phyloP scores from a whole-genome alignment of 2,888 invertebrate genomes.

The Xylota segnis region DNA sequence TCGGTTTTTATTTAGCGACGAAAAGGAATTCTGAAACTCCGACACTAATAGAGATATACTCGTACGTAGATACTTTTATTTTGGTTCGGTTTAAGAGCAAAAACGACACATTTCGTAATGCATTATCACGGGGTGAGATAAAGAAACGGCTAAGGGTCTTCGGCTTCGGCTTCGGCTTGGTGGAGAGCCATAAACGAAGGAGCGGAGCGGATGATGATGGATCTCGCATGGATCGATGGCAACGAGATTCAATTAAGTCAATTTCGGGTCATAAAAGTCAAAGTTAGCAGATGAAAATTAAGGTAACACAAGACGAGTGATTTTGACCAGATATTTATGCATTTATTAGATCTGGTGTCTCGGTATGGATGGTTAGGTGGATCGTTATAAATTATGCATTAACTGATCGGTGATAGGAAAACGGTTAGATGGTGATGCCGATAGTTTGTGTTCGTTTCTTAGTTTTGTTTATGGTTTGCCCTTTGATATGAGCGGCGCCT shows the following conservation, averaged over 20 bases:
- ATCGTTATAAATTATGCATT: conserved; percentile 43
- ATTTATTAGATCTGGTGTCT: conserved; percentile 62
- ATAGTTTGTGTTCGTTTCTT: conserved; percentile 3
- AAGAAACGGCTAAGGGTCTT: not conserved
- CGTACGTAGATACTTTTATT: conserved; percentile 20
- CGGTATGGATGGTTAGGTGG: conserved; percentile 2
- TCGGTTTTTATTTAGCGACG: conserved; percentile 39
- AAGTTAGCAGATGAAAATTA: conserved; percentile 68
- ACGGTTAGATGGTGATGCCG: conserved; percentile 23
- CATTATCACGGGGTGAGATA: conserved; percentile 54
- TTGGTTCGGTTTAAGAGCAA: conserved; percentile 14
- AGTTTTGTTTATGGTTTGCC: conserved; percentile 19
- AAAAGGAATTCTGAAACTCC: conserved; percentile 60
- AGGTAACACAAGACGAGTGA: conserved; percentile 63
- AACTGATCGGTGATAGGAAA: conserved; percentile 1
- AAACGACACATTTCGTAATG: conserved; percentile 63
- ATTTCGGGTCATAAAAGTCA: conserved; percentile 71
- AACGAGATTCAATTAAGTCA: conserved; percentile 74
- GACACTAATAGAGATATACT: conserved; percentile 76
- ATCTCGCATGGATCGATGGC: conserved; percentile 58
- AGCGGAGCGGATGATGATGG: conserved; percentile 57
- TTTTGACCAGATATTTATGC: conserved; percentile 60
- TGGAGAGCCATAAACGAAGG: conserved; percentile 43
- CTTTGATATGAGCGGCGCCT: conserved; percentile 18
- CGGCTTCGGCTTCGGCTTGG: conserved; percentile 6